Percentiles rank a stretch among this genome's conserved stretches.
Conservation (phyloP, 2,888 invertebrate species). For the Zeuzera pyrina region DNA sequence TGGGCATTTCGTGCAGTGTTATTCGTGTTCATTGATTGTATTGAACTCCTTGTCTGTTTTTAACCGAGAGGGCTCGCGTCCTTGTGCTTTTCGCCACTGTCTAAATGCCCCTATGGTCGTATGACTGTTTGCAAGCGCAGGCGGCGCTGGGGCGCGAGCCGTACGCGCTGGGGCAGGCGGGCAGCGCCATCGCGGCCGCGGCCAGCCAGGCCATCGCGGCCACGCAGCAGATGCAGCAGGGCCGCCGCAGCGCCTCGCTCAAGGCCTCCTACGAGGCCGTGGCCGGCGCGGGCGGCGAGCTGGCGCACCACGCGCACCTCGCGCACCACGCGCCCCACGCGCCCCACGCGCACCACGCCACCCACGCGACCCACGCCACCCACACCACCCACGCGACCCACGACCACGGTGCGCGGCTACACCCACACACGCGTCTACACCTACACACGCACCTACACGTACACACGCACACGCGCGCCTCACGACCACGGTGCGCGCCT, state of each 20-base stretch:
- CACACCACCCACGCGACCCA: neutral
- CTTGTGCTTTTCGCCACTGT: too few relatives aligned
- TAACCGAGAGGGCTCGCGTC: too few relatives aligned
- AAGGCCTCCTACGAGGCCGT: conserved; percentile 96
- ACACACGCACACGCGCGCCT: neutral
- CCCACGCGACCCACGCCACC: neutral
- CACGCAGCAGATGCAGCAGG: conserved; percentile 96
- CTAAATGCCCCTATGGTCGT: neutral
- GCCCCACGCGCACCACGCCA: conserved; percentile 71
- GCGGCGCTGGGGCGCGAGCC: conserved; percentile 66
- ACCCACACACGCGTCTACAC: too few relatives aligned
- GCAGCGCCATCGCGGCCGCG: conserved; percentile 89
- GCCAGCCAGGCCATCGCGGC: conserved; percentile 97
- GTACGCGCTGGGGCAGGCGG: conserved; percentile 86
- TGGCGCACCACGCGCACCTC: conserved; percentile 81
- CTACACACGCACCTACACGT: neutral
- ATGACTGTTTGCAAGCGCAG: conserved; percentile 36
- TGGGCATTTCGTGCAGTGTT: neutral
- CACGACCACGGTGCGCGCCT: too few relatives aligned
- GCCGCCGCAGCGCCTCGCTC: conserved; percentile 91
- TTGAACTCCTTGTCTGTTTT: neutral
- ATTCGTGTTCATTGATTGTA: neutral
- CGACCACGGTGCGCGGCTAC: too few relatives aligned
- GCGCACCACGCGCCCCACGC: conserved; percentile 76
- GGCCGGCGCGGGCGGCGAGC: conserved; percentile 72